These are phyloP conservation scores for Otis tarda DNA, from an alignment of 2,113 vertebrate genomes.

Conservation along the genomic window DNA sequence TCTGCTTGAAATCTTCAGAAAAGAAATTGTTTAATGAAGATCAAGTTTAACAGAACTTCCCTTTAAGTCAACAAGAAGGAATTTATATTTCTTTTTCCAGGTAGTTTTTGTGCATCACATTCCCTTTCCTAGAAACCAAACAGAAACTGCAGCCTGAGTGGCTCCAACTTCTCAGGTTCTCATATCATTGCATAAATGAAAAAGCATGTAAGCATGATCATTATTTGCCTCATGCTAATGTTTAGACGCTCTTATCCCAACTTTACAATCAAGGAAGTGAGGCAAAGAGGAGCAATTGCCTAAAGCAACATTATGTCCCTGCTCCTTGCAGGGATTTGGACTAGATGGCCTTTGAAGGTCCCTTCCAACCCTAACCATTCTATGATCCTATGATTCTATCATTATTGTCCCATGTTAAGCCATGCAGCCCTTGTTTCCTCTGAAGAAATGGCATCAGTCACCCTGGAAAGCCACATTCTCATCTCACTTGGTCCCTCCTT, in stretches of 20 bases:
- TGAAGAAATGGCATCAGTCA: neutral
- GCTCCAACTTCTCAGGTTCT: neutral
- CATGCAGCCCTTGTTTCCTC: neutral
- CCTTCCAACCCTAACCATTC: too few species aligned
- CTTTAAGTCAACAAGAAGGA: neutral
- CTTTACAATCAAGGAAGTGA: neutral
- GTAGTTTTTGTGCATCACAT: neutral
- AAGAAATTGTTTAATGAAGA: neutral
- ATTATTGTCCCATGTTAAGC: neutral
- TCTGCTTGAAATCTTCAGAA: neutral
- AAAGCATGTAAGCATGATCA: neutral
- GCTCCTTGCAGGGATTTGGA: too few species aligned
- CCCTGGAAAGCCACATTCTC: neutral
- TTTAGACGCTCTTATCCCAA: neutral
- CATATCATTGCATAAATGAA: neutral
- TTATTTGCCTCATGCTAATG: neutral
- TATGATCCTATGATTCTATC: too few species aligned
- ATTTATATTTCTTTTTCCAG: neutral
- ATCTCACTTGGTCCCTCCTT: neutral
- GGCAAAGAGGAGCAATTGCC: neutral
- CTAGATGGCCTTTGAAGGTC: too few species aligned
- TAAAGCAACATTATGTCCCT: neutral
- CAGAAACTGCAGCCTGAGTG: neutral
- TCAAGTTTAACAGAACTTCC: neutral
- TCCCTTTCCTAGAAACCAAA: neutral